A percentile compares a stretch with the other conserved stretches of the same genome.
Evolutionary conservation across 2,113 vertebrate species (phyloP).

Genomic region (Nipponia nippon): DNA sequence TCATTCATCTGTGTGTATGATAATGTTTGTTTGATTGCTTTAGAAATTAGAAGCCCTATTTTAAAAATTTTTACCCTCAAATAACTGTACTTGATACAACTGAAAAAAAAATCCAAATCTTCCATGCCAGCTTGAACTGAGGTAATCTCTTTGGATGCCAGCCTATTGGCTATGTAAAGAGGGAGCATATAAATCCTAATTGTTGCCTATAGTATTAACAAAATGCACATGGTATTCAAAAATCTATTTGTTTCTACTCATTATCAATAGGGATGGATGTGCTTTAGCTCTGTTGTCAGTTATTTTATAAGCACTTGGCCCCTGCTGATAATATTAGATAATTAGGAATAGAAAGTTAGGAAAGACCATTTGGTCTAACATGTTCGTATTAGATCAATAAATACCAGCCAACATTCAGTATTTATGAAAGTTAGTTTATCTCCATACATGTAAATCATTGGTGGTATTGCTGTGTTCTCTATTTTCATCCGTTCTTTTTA

Average conservation of each 20-base stretch:
- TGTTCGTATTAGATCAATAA: background rate
- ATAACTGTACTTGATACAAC: slow-evolving; percentile 1
- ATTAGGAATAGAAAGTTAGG: background rate
- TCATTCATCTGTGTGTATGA: background rate
- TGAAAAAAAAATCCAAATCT: background rate
- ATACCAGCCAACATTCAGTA: background rate
- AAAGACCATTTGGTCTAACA: background rate
- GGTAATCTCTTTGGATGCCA: background rate
- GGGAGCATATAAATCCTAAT: background rate
- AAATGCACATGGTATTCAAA: background rate
- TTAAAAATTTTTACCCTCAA: slow-evolving; percentile 6
- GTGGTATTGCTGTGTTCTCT: background rate
- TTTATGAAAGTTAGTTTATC: background rate
- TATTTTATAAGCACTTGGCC: background rate
- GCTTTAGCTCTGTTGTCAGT: background rate
- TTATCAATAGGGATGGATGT: background rate
- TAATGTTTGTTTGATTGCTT: background rate
- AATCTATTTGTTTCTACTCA: background rate
- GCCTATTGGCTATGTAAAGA: background rate
- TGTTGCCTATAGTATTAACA: background rate
- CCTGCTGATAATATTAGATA: background rate
- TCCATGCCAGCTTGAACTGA: background rate
- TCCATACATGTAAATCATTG: background rate
- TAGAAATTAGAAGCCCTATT: background rate
- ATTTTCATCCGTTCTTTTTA: background rate